Base-by-base conservation (phyloP, 1,140 invertebrate genomes). In the Penaeus vannamei region DNA sequence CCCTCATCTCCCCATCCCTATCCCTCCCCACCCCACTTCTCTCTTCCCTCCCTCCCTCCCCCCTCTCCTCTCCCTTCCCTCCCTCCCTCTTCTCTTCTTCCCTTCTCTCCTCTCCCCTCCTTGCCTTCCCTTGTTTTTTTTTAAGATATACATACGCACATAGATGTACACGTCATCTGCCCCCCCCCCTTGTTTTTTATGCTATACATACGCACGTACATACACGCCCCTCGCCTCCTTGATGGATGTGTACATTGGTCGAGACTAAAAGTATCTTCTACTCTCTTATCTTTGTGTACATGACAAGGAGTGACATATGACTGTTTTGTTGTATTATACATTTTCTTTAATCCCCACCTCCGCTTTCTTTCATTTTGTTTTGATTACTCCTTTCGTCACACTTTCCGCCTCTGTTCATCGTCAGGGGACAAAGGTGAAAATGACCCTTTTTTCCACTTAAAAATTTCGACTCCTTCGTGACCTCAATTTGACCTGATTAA, bases 401-500 rank as follows among this genome's bases (percentile, higher is more conserved):
- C 53, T 53, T 17, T 53, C 53, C 53, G 53, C 53, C 53, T 53
- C 53, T 53, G 53, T 53, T 53, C 53, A 17, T 17, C 53, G 14
- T 53, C 53, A 14, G 12, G 53, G 53, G 53, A 53, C 17, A 53
- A 53, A 53, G 53, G 17, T 17, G 36, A 53, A 53, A 17, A 53
- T 53, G 53, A 53, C 53, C 53, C 1, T 53, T 53, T 53, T 17
- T 17, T 17, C 53, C 53, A 14, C 12, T 17, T 53, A 14, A 53
- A 53, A 23, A 0, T 22, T 59, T 59, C 53, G 64, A 36, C 61
- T 61, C 61, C 64, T 61, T n/a, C 46, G 22, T 29, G 69, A 61
- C 85, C 72, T 26, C 72, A 79, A 86, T 86, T 86, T 86, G 59
- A 79, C 72, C 69, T 86, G 72, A 79, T 86, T 86, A 86, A 86